Conservation (phyloP, 2,888 invertebrate species). For the Tenthredo mesomela region DNA sequence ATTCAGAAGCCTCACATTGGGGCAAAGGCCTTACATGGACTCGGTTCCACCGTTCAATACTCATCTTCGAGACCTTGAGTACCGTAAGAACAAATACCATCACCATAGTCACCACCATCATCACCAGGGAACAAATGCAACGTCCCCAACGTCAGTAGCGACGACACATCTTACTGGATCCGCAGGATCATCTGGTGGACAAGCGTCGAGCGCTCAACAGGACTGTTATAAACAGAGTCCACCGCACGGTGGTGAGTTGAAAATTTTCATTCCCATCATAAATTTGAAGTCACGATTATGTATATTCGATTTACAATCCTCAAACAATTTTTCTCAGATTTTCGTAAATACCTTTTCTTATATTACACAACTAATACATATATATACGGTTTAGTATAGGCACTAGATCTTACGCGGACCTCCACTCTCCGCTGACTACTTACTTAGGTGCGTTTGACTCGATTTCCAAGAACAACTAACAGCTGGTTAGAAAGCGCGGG, state of each 20-base stretch:
- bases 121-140: conserved; percentile 59
- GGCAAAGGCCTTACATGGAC: conserved; percentile 86
- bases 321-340: not conserved
- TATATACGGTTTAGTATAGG: not conserved
- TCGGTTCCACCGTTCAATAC: conserved; percentile 81
- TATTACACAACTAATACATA: not conserved
- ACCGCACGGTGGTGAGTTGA: conserved; percentile 75
- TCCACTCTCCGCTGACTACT: not conserved
- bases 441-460: not conserved
- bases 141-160: conserved; percentile 40
- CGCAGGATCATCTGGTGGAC: conserved; percentile 66
- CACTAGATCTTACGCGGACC: not conserved
- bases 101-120: conserved; percentile 74
- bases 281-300: not conserved
- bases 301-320: no score
- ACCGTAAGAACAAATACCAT: conserved; percentile 83
- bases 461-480: conserved; percentile 27
- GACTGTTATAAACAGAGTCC: conserved; percentile 76
- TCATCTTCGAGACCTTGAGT: conserved; percentile 83
- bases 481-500: conserved; percentile 36
- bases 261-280: not conserved
- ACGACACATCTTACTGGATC: conserved; percentile 58
- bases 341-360: not conserved
- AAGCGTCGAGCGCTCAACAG: conserved; percentile 71
- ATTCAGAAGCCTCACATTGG: conserved; percentile 87